Percentiles rank a stretch among this genome's conserved stretches.
Conservation (phyloP, 2,888 invertebrate genomes). For the Cosmia trapezina region DNA sequence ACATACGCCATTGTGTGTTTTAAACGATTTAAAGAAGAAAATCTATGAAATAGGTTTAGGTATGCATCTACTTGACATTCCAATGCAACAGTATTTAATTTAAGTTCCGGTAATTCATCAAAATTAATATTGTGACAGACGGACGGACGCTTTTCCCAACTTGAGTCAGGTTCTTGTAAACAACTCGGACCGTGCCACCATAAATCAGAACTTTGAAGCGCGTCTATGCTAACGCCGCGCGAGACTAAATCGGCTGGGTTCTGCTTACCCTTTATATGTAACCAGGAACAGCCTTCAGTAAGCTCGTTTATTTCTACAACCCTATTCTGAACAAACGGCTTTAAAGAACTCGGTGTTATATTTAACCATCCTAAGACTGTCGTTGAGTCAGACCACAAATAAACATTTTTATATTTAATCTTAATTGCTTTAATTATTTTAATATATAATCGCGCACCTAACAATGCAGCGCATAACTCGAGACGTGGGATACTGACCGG, state of each 20-base stretch:
- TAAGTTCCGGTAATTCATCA: constrained; percentile 5
- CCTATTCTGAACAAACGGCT: constrained; percentile 16
- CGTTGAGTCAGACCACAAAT: constrained; percentile 10
- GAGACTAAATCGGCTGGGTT: constrained; percentile 30
- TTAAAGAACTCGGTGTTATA: constrained; percentile 7
- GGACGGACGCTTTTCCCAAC: neutral
- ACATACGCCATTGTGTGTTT: constrained; percentile 2
- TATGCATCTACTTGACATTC: neutral
- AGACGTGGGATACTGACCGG: neutral
- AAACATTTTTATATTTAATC: neutral
- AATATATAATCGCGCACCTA: neutral
- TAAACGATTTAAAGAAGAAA: constrained; percentile 10
- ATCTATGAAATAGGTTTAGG: neutral
- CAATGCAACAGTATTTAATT: neutral
- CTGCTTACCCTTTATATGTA: constrained; percentile 15
- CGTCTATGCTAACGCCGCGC: constrained; percentile 4
- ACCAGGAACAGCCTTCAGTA: constrained; percentile 5
- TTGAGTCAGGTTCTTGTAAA: neutral
- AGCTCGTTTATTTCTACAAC: constrained; percentile 8
- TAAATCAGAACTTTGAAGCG: neutral
- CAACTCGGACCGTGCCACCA: constrained; percentile 32
- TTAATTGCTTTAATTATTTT: constrained; percentile 2
- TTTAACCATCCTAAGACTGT: neutral
- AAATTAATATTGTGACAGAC: neutral
- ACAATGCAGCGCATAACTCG: neutral